A percentile compares a stretch with the other conserved stretches of the same genome.
These are phyloP conservation scores for Entelurus aequoreus DNA, from an alignment of 2,113 vertebrate genomes.

Conservation along the genomic window DNA sequence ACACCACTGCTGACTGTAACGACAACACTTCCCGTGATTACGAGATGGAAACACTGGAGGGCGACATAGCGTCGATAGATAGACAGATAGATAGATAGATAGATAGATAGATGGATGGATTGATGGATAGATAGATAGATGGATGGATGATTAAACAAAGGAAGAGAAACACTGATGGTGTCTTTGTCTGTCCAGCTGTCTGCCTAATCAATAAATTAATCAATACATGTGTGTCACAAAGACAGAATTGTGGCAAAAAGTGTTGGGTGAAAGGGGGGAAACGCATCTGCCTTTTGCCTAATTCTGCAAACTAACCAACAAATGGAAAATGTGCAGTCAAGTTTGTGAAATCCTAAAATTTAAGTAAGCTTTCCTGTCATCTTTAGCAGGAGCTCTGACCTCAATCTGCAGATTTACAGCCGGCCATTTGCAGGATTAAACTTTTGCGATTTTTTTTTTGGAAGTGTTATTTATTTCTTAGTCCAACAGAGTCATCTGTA, in stretches of 20 bases:
- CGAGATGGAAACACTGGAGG: conserved; percentile 15
- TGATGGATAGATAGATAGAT: conserved; percentile 5
- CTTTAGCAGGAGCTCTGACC: conserved; percentile 6
- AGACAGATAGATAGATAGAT: no score
- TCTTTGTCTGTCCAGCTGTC: conserved; percentile 34
- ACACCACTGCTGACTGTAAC: no score
- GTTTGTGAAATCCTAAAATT: conserved; percentile 3
- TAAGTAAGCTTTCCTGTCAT: not conserved
- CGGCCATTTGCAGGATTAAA: conserved; percentile 27
- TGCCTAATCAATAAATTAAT: conserved; percentile 34
- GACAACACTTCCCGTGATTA: not conserved
- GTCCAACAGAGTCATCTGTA: conserved; percentile 20
- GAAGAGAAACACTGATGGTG: not conserved
- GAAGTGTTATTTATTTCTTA: conserved; percentile 37
- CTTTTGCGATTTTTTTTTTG: not conserved
- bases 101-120: not conserved
- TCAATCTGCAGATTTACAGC: conserved; percentile 8
- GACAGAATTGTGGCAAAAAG: not conserved
- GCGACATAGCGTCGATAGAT: conserved; percentile 3
- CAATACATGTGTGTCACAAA: conserved; percentile 3
- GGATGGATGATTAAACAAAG: conserved; percentile 7
- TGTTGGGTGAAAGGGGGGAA: not conserved
- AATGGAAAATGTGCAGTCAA: conserved; percentile 4
- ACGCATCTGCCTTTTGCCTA: not conserved
- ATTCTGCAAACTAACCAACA: not conserved